Evolutionary conservation across 2,797 vertebrate genomes (phyloP).

Genomic region (Danio aesculapii): DNA sequence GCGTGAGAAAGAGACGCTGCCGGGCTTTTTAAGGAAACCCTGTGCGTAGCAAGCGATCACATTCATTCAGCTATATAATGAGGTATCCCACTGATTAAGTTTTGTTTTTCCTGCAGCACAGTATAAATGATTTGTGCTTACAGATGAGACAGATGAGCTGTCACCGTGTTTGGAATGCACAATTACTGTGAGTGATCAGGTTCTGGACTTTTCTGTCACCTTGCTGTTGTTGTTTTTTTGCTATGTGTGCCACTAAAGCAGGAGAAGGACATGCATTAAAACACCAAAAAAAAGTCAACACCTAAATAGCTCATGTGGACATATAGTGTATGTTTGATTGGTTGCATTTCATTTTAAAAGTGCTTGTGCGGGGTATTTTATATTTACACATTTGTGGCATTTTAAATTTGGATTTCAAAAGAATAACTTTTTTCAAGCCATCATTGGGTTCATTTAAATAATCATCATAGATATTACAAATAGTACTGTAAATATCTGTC

Average conservation of each 20-base stretch:
- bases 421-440: too few species aligned
- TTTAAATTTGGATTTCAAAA: too few species aligned
- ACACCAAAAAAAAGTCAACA: not conserved
- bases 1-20: conserved; percentile 32
- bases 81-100: conserved; percentile 71
- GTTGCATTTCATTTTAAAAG: not conserved
- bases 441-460: too few species aligned
- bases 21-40: conserved; percentile 63
- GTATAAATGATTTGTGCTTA: conserved; percentile 56
- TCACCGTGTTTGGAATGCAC: conserved; percentile 56
- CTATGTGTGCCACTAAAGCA: conserved; percentile 4
- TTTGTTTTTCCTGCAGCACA: conserved; percentile 61
- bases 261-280: not conserved
- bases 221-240: not conserved
- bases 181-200: conserved; percentile 45
- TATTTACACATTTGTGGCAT: too few species aligned
- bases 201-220: conserved; percentile 41
- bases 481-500: too few species aligned
- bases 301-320: not conserved
- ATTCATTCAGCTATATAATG: conserved; percentile 69
- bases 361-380: too few species aligned
- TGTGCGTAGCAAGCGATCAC: conserved; percentile 71
- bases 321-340: not conserved
- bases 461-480: too few species aligned
- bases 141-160: conserved; percentile 52